phyloP scores from a whole-genome alignment of 2,113 vertebrate genomes.

The Syrrhaptes paradoxus region DNA sequence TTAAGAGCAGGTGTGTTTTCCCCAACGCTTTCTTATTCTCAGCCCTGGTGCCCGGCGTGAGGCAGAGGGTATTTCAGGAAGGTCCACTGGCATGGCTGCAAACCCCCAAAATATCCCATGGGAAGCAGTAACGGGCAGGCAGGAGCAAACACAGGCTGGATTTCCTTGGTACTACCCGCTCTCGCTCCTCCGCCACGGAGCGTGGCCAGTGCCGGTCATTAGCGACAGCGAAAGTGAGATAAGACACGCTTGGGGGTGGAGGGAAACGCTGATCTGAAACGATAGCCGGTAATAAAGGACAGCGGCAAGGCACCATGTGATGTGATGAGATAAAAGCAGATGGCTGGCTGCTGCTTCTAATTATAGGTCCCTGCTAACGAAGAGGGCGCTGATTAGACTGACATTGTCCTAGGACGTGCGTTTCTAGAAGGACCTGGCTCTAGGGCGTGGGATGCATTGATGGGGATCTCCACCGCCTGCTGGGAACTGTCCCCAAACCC shows the following conservation, averaged over 20 bases:
- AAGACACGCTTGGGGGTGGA: not conserved
- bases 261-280: not conserved
- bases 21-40: not conserved
- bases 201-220: not conserved
- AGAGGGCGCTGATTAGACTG: conserved; percentile 15
- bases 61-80: not conserved
- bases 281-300: conserved; percentile 1
- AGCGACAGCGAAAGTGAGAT: conserved; percentile 23
- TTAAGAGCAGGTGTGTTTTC: not conserved
- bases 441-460: not conserved
- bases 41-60: rapidly evolving
- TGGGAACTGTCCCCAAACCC: not conserved
- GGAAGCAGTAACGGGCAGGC: not conserved
- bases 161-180: not conserved
- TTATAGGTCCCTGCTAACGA: conserved; percentile 40
- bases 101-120: not conserved
- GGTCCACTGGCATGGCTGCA: not conserved
- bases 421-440: not conserved
- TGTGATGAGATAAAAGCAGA: conserved; percentile 38
- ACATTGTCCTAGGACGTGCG: not conserved
- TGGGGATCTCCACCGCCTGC: not conserved
- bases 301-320: not conserved
- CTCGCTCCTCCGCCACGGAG: rapidly evolving
- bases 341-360: conserved; percentile 60
- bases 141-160: not conserved